Conservation (phyloP, 2,888 invertebrate species). For the Epicampocera succincta region DNA sequence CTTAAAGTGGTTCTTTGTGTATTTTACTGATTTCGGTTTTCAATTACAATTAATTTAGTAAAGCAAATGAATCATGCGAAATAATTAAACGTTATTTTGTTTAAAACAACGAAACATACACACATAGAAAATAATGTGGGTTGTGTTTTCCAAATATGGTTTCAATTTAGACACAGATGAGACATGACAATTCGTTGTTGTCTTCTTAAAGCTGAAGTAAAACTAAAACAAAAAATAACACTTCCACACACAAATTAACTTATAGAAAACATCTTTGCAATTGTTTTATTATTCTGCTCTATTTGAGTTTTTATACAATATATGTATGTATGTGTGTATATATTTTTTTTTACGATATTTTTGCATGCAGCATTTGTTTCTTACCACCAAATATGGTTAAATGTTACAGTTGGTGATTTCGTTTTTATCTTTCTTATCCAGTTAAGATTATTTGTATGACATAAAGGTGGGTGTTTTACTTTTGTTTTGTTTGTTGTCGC, state of each 20-base stretch:
- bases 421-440: constrained; percentile 32
- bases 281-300: constrained; percentile 43
- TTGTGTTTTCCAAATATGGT: constrained; percentile 28
- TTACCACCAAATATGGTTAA: constrained; percentile 65
- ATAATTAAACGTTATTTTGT: constrained; percentile 24
- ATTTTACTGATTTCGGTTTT: constrained; percentile 18
- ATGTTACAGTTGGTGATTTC: constrained; percentile 67
- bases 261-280: constrained; percentile 8
- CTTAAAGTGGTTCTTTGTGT: constrained; percentile 11
- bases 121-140: constrained; percentile 42
- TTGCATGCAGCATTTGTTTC: constrained; percentile 43
- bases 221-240: constrained; percentile 14
- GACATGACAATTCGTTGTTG: constrained; percentile 43
- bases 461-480: constrained; percentile 50
- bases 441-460: constrained; percentile 39
- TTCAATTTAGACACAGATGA: constrained; percentile 54
- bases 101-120: constrained; percentile 3
- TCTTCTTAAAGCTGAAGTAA: constrained; percentile 2
- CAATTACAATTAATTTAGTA: constrained; percentile 30
- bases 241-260: constrained; percentile 38
- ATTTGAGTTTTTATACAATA: constrained; percentile 7
- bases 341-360: constrained; percentile 24
- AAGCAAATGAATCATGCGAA: constrained; percentile 51
- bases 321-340: too few species aligned
- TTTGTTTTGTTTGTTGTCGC: background rate